Percentiles rank a stretch among this genome's conserved stretches.
Evolutionary conservation across 2,888 invertebrate genomes (phyloP).

Genomic region (Tetragnatha montana): DNA sequence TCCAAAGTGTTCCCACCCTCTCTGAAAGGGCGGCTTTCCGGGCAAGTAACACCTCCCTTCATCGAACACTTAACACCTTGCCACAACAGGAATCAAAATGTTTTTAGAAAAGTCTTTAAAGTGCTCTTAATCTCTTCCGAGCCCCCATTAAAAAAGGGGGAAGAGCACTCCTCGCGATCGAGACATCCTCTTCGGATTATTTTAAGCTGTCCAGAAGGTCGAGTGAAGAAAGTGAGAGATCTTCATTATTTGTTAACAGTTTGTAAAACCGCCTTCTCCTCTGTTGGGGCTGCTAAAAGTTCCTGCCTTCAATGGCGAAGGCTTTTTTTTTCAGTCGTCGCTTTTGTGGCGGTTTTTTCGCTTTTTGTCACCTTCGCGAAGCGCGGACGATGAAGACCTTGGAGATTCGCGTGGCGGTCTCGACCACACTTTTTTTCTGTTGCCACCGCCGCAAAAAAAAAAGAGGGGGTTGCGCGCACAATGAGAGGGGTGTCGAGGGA

Average conservation of each 20-base stretch:
- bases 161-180: not conserved
- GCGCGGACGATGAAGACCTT: conserved; percentile 55
- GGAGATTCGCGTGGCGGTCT: conserved; percentile 56
- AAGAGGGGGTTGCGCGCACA: too few relatives aligned
- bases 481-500: too few relatives aligned
- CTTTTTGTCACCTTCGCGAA: conserved; percentile 54
- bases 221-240: conserved; percentile 13
- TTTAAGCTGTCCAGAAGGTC: conserved; percentile 57
- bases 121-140: conserved; percentile 30
- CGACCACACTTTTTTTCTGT: not conserved
- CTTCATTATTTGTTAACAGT: conserved; percentile 35
- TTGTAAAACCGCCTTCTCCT: conserved; percentile 31
- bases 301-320: conserved; percentile 3
- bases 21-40: not conserved
- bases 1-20: not conserved
- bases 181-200: conserved; percentile 65
- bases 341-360: conserved; percentile 37
- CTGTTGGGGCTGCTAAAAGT: conserved; percentile 46
- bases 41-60: not conserved
- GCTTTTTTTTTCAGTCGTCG: conserved; percentile 17
- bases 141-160: not conserved
- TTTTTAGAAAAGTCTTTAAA: conserved; percentile 40
- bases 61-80: conserved; percentile 32
- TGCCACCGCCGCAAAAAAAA: too few relatives aligned
- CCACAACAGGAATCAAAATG: conserved; percentile 41